Percentiles rank a stretch among this genome's conserved stretches.
Evolutionary conservation across 1,140 invertebrate genomes (phyloP).

Genomic region (Apis mellifera): DNA sequence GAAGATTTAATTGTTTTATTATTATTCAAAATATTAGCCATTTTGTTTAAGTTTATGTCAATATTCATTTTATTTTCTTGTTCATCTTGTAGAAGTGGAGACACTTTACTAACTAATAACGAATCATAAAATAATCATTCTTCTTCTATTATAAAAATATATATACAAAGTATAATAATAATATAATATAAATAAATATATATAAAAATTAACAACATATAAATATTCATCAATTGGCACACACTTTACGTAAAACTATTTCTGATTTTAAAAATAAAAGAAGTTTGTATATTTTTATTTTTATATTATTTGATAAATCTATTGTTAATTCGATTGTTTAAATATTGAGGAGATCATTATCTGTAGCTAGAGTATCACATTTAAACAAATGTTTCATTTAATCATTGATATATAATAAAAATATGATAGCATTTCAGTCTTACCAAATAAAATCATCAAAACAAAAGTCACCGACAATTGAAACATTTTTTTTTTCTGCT

Average conservation of each 20-base stretch:
- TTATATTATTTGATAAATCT: background rate
- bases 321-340: background rate
- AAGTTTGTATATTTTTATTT: background rate
- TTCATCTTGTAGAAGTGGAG: background rate
- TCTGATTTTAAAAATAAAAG: background rate
- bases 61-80: background rate
- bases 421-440: background rate
- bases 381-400: background rate
- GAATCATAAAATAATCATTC: background rate
- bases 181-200: no score
- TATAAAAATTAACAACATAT: no score
- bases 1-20: background rate
- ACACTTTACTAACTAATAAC: background rate
- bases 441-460: slow-evolving; percentile 42
- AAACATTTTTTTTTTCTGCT: slow-evolving; percentile 12
- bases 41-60: background rate
- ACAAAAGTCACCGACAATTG: slow-evolving; percentile 9
- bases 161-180: no score
- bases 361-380: background rate
- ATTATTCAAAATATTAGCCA: background rate
- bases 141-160: background rate
- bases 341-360: background rate
- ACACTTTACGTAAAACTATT: background rate
- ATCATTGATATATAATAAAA: background rate
- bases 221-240: background rate